A percentile compares a stretch with the other conserved stretches of the same genome.
These are phyloP conservation scores for Ophion slaviceki DNA, from an alignment of 2,888 invertebrate genomes.

Conservation along the genomic window DNA sequence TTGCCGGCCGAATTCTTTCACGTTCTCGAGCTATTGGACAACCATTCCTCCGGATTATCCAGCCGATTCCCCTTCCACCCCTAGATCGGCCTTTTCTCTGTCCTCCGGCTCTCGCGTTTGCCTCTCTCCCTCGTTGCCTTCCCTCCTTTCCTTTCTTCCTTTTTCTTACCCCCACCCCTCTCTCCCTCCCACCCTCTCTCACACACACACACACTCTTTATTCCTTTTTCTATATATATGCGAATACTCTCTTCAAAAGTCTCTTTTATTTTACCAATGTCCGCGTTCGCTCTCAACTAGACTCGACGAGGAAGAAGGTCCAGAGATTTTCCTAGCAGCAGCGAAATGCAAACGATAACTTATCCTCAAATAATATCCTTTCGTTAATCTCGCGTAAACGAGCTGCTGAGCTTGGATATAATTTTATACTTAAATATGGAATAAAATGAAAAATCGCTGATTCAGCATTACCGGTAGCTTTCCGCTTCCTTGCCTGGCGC, in stretches of 20 bases:
- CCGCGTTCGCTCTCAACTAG: constrained; percentile 14
- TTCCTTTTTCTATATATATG: not conserved
- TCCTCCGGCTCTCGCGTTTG: not conserved
- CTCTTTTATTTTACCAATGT: constrained; percentile 6
- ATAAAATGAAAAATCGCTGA: constrained; percentile 47
- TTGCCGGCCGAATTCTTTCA: constrained; percentile 52
- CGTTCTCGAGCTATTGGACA: constrained; percentile 13
- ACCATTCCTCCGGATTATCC: constrained; percentile 46
- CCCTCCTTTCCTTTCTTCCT: not conserved
- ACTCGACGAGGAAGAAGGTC: not conserved
- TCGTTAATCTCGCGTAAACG: constrained; percentile 55
- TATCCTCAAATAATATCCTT: constrained; percentile 60
- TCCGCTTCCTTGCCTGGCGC: not conserved
- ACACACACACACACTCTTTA: too few species aligned
- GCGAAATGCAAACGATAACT: constrained; percentile 55
- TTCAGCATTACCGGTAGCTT: constrained; percentile 6
- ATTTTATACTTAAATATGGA: constrained; percentile 31
- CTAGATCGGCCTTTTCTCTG: not conserved
- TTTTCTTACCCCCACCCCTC: not conserved
- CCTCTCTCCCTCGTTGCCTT: not conserved
- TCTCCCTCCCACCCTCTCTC: constrained; percentile 9
- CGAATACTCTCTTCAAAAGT: not conserved
- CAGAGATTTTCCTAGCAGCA: constrained; percentile 22
- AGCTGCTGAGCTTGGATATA: constrained; percentile 55
- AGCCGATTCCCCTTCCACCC: constrained; percentile 20